These are phyloP conservation scores for Gobionotothen gibberifrons DNA, from an alignment of 2,797 vertebrate species.

Conservation along the genomic window DNA sequence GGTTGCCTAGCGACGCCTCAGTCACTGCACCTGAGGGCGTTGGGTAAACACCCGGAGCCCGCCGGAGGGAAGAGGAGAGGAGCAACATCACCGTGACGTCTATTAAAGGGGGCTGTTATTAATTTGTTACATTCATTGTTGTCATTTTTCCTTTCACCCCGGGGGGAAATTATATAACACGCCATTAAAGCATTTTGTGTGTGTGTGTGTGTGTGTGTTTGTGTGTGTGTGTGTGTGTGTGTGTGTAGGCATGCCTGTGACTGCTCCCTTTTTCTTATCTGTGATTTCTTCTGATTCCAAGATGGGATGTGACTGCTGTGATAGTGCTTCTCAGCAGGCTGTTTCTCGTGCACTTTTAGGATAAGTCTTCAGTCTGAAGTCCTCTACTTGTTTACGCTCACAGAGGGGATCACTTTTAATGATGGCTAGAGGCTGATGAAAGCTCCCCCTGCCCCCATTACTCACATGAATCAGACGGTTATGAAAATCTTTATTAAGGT, in stretches of 20 bases:
- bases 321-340: conserved; percentile 46
- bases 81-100: conserved; percentile 60
- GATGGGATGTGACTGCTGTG: conserved; percentile 49
- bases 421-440: conserved; percentile 57
- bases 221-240: conserved; percentile 3
- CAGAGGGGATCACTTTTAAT: conserved; percentile 51
- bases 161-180: conserved; percentile 53
- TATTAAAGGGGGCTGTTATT: conserved; percentile 58
- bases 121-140: conserved; percentile 61
- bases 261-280: conserved; percentile 11
- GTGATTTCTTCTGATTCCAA: conserved; percentile 52
- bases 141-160: conserved; percentile 42
- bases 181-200: conserved; percentile 17
- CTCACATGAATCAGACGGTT: conserved; percentile 42
- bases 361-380: conserved; percentile 46
- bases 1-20: conserved; percentile 84
- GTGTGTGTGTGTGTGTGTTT: conserved; percentile 2
- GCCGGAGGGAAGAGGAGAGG: conserved; percentile 66
- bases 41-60: conserved; percentile 80
- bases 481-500: conserved; percentile 57
- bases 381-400: conserved; percentile 57
- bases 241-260: background rate
- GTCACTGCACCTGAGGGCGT: conserved; percentile 77
- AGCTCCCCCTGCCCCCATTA: conserved; percentile 31
- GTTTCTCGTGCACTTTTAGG: conserved; percentile 44